Conservation (phyloP, 2,113 vertebrate genomes). For the Cynocephalus volans region DNA sequence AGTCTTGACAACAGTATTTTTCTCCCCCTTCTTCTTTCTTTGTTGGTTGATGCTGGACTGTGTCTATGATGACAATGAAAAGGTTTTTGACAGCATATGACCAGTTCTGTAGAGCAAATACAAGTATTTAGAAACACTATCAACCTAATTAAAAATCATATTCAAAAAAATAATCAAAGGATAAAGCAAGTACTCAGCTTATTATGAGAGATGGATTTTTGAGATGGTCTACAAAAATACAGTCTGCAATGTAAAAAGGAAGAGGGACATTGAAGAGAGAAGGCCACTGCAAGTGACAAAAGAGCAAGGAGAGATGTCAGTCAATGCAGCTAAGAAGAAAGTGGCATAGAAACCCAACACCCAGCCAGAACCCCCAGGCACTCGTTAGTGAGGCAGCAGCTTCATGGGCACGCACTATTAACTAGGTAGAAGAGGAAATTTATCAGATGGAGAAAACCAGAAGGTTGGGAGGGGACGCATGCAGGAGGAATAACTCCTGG, state of each 20-base stretch:
- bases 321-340: background rate
- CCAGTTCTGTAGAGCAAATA: background rate
- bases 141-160: background rate
- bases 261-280: constrained; percentile 4
- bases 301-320: background rate
- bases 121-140: background rate
- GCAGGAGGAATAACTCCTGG: background rate
- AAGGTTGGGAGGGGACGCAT: background rate
- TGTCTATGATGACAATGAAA: background rate
- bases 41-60: background rate
- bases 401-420: background rate
- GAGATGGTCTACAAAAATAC: background rate
- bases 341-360: background rate
- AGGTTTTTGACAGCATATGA: background rate
- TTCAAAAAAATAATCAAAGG: background rate
- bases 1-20: background rate
- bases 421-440: background rate
- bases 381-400: background rate
- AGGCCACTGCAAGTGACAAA: background rate
- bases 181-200: background rate
- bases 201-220: background rate
- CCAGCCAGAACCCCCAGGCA: background rate
- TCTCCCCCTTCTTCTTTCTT: background rate
- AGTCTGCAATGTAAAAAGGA: background rate
- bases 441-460: constrained; percentile 32